Evolutionary conservation across 2,113 vertebrate species (phyloP), one percentile per base, ranked within the genome.

Genomic region (Nannobrachium achirus): DNA sequence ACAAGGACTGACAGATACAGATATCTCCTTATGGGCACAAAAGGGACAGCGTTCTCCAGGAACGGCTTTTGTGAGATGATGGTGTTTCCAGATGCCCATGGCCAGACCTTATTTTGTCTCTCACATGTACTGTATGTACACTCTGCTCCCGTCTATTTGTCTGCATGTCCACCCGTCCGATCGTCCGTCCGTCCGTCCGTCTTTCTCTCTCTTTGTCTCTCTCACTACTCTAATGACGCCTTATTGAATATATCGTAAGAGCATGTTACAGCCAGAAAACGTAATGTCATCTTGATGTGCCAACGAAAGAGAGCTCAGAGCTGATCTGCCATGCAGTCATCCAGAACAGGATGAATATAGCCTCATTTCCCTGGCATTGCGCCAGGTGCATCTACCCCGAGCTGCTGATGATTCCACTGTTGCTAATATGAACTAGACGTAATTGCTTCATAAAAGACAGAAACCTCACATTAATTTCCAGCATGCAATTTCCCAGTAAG

Each of bases 401-500:
- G 39, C 44, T 81, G 20, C 46, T 71, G 33, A 65, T 58, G 58
- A 57, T 53, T 66, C 16, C 51, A 10, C 16, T 39, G 51, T 55
- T 39, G 20, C 52, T 49, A 70, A 75, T 70, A 63, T 42, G 56
- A 63, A 71, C 49, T 44, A 6, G 7, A 19, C 15, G 46, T 78
- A 80, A 86, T 70, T 81, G 63, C 69, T 77, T 79, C 57, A 60
- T 70, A 57, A 71, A 66, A 61, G 48, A 70, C 45, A 20, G 46
- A 45, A 66, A 56, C 45, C 13, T 40, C n/a, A n/a, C 10, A 25
- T 62, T 63, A n/a, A 64, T 73, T 67, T 70, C 42, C 13, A 7
- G 25, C 25, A 33, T 49, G 13, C 51, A 7, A 52, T 41, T 64
- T 53, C 33, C 41, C 45, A 64, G 70, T 65, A 64, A 40, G 33